Base-by-base conservation (phyloP, 1,140 invertebrate species). In the Lysiphlebus fabarum region DNA sequence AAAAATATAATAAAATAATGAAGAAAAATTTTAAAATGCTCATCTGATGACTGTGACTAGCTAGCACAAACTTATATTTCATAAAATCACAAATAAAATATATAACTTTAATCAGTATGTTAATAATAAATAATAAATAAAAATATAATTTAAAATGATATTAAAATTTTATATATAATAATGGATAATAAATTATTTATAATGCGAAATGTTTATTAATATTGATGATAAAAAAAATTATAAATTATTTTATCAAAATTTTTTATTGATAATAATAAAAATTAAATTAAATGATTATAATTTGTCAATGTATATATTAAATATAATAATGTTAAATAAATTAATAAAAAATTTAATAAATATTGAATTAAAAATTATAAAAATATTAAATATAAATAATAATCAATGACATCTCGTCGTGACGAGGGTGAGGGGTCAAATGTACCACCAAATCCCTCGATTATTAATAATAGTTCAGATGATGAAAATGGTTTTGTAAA, bases 401-500 rank as follows among this genome's bases (percentile, higher is more conserved):
- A 67, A 65, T 69, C 74, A 77, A 78, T 78, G 77, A 78, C 75
- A 74, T 73, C 76, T 67, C 73, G 72, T 66, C 69, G 72, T 64
- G 72, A 63, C 63, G 75, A 72, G 69, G 72, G 72, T 68, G 69
- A 74, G 70, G 75, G 70, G 68, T 67, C 59, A 45, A 71, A 72
- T 67, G 69, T 70, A 67, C 70, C 74, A 70, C 69, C 67, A 63
- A 76, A 74, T 70, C 71, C 76, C 68, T 70, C 74, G 68, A 73
- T n/a, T n/a, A n/a, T n/a, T n/a, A n/a, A 72, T 66, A 26, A 4
- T 26, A 73, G 73, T 65, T 65, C 69, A 64, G 73, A 74, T 53
- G 75, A 78, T 66, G 75, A 75, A 60, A 75, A 74, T 64, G 74
- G 73, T 47, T 75, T 75, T 56, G 58, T 65, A 47, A 68, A 70